phyloP scores from a whole-genome alignment of 2,797 vertebrate genomes.

The Spinus pinus region DNA sequence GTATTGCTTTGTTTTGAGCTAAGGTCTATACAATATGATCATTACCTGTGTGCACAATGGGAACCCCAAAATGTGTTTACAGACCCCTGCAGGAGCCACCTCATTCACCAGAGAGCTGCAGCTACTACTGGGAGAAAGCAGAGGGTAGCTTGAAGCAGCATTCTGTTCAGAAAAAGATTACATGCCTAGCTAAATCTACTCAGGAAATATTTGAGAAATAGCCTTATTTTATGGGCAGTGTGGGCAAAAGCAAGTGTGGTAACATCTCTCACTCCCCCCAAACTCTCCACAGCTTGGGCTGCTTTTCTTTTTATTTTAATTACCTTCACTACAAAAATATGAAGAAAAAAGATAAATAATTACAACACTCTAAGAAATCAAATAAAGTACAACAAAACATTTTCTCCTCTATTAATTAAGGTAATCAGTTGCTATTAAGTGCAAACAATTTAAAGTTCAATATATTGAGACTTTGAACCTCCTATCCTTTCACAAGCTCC shows the following conservation, averaged over 20 bases:
- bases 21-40: background rate
- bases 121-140: background rate
- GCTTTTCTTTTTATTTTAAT: background rate
- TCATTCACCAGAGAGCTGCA: background rate
- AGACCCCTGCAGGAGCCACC: background rate
- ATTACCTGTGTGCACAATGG: background rate
- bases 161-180: background rate
- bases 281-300: background rate
- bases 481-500: background rate
- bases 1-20: background rate
- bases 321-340: background rate
- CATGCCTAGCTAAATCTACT: background rate
- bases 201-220: background rate
- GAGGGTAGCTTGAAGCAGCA: background rate
- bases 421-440: background rate
- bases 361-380: background rate
- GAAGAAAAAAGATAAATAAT: slow-evolving; percentile 2
- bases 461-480: slow-evolving; percentile 28
- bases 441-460: slow-evolving; percentile 40
- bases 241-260: background rate
- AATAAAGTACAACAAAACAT: background rate
- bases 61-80: background rate
- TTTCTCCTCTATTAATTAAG: background rate
- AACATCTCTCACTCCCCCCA: background rate
- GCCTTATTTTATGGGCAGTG: background rate